phyloP scores from a whole-genome alignment of 2,797 vertebrate genomes.

The Melanotaenia nigrans region DNA sequence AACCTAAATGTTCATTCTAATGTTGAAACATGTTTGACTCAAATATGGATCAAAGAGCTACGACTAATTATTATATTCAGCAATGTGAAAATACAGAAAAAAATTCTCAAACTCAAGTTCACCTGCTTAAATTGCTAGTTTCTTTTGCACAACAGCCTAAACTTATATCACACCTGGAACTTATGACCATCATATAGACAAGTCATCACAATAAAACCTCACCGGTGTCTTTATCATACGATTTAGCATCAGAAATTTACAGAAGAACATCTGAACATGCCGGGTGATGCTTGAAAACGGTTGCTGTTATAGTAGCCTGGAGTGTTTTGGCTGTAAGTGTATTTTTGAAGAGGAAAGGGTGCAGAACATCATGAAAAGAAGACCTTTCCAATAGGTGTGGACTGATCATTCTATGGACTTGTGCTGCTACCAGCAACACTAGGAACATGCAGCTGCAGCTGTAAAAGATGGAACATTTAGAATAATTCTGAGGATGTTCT shows the following conservation, averaged over 20 bases:
- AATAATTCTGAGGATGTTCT: neutral
- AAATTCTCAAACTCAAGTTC: neutral
- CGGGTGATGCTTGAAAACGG: too few relatives aligned
- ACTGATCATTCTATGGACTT: neutral
- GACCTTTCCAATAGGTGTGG: neutral
- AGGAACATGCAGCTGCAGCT: neutral
- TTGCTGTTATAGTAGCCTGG: neutral
- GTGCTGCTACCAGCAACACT: neutral
- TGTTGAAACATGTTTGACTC: neutral
- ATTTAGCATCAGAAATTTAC: neutral
- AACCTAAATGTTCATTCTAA: neutral
- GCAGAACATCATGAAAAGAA: neutral
- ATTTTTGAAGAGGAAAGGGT: neutral
- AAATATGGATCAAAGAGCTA: slow-evolving; percentile 2
- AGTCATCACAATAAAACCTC: neutral
- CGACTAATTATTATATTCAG: neutral
- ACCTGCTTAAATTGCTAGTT: neutral
- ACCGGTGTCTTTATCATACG: neutral
- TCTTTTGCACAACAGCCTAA: neutral
- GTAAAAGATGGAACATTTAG: neutral
- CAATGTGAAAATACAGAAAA: neutral
- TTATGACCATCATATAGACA: neutral
- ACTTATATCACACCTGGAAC: neutral
- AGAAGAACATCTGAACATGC: neutral
- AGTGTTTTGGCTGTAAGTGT: neutral